Conservation (phyloP, 2,797 vertebrate species). For the Malacoraja senta region DNA sequence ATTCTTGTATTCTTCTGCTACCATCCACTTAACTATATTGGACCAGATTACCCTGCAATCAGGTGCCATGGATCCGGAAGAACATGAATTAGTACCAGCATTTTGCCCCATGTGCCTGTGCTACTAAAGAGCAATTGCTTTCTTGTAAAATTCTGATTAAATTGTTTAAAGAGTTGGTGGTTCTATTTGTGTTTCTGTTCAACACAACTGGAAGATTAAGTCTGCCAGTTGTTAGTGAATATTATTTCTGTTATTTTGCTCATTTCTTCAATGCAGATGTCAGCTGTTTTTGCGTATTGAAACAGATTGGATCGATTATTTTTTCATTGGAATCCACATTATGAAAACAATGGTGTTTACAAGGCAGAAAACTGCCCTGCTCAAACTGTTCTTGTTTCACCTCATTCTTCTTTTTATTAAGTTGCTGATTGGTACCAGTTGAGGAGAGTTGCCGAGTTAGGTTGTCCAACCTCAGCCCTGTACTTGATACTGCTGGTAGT, state of each 20-base stretch:
- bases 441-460: neutral
- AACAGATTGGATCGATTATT: conserved; percentile 40
- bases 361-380: neutral
- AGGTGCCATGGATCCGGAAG: neutral
- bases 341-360: neutral
- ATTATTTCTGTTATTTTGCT: neutral
- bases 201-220: neutral
- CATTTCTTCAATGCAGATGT: neutral
- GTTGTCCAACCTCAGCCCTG: neutral
- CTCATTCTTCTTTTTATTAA: too few relatives aligned
- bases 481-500: neutral
- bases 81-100: neutral
- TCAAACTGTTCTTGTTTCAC: neutral
- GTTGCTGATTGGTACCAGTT: neutral
- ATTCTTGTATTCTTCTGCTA: neutral
- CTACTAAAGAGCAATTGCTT: too few relatives aligned
- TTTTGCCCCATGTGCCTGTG: neutral
- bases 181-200: neutral
- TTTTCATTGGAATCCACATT: too few relatives aligned
- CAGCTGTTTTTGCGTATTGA: neutral
- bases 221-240: neutral
- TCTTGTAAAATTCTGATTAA: too few relatives aligned
- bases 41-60: neutral
- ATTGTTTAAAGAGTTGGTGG: neutral
- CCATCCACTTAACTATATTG: neutral